Conservation (phyloP, 1,140 invertebrate species). For the Berghia stephanieae region DNA sequence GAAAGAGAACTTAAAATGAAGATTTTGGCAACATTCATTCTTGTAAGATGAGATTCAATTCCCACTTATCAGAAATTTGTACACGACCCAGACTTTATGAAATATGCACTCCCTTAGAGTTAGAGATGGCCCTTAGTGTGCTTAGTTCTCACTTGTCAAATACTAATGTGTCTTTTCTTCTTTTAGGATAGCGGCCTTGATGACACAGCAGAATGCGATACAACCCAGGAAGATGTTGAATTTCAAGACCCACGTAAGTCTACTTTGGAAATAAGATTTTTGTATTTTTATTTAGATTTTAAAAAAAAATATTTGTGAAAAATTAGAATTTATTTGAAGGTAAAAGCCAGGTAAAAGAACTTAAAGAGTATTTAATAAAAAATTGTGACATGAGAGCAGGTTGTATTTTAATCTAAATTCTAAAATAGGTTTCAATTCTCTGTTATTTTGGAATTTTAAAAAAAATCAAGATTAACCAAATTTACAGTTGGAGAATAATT, state of each 20-base stretch:
- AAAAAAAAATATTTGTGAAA: background rate
- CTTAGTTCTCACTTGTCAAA: background rate
- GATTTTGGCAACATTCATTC: too few species aligned
- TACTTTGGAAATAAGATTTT: background rate
- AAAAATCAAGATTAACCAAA: too few species aligned
- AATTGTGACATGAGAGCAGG: too few species aligned
- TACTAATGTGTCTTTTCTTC: background rate
- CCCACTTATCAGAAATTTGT: too few species aligned
- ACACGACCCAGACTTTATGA: background rate
- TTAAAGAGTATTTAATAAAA: too few species aligned
- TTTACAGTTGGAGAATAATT: too few species aligned
- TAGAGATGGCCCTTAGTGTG: constrained; percentile 20
- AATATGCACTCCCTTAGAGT: background rate
- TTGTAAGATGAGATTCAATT: too few species aligned
- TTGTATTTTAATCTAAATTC: too few species aligned
- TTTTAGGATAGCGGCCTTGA: constrained; percentile 25
- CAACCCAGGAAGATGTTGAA: constrained; percentile 53
- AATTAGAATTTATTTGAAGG: background rate
- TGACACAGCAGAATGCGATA: constrained; percentile 54
- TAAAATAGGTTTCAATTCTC: too few species aligned
- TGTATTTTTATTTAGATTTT: background rate
- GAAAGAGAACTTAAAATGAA: too few species aligned
- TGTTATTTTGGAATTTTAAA: too few species aligned
- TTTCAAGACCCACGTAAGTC: constrained; percentile 4
- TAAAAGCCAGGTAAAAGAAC: too few species aligned